These are phyloP conservation scores for Limnephilus lunatus DNA, from an alignment of 2,888 invertebrate species.

Conservation along the genomic window DNA sequence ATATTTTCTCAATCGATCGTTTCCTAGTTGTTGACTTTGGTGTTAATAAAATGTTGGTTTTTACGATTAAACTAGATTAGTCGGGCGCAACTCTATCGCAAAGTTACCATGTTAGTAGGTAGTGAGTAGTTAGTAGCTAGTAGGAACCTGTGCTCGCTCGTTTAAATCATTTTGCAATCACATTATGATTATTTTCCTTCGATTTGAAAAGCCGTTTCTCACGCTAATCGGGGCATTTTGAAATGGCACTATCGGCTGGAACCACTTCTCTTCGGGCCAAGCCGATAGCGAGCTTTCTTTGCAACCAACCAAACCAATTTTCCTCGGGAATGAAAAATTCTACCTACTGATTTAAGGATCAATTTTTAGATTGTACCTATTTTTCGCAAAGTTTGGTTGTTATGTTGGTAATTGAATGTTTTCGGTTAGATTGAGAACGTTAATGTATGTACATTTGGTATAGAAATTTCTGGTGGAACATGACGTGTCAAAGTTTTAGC, in stretches of 20 bases:
- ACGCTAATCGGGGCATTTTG: slow-evolving; percentile 8
- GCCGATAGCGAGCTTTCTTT: not conserved
- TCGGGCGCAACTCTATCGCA: not conserved
- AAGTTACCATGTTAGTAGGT: not conserved
- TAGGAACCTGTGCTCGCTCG: not conserved
- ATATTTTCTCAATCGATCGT: not conserved
- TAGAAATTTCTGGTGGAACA: not conserved
- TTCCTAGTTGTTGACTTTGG: not conserved
- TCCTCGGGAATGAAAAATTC: not conserved
- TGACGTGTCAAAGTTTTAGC: not conserved
- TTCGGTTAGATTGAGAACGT: not conserved
- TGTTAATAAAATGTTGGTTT: not conserved
- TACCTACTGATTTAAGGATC: not conserved
- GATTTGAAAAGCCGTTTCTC: slow-evolving; percentile 41
- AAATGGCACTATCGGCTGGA: slow-evolving; percentile 25
- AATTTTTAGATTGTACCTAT: not conserved
- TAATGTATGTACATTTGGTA: not conserved
- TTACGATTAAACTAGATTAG: not conserved
- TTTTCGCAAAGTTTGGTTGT: not conserved
- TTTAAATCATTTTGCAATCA: slow-evolving; percentile 49
- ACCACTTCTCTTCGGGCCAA: not conserved
- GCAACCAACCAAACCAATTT: not conserved
- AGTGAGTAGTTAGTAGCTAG: not conserved
- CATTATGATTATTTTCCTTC: slow-evolving; percentile 47
- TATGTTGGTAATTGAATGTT: not conserved